These are phyloP conservation scores for Pampus argenteus DNA, from an alignment of 2,797 vertebrate genomes.

Conservation along the genomic window DNA sequence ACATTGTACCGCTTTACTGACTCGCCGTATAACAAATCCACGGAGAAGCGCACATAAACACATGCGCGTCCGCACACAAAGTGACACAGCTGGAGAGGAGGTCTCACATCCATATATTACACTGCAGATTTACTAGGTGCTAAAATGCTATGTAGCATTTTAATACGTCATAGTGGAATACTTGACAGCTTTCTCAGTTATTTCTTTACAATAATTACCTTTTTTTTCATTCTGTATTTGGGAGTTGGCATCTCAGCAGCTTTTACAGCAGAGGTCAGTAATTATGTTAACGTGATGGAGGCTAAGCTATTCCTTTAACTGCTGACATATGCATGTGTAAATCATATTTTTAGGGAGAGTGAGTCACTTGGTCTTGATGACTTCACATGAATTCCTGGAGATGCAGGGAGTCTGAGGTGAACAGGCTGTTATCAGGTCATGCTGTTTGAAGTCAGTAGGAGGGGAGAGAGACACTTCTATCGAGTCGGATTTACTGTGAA, in stretches of 20 bases:
- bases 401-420: constrained; percentile 57
- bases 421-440: constrained; percentile 47
- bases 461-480: constrained; percentile 13
- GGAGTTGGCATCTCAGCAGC: constrained; percentile 43
- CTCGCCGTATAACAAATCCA: constrained; percentile 65
- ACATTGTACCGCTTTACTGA: constrained; percentile 77
- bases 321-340: constrained; percentile 48
- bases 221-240: constrained; percentile 30
- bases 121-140: constrained; percentile 64
- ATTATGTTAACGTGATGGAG: constrained; percentile 48
- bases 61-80: constrained; percentile 8
- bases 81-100: constrained; percentile 53
- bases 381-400: constrained; percentile 58
- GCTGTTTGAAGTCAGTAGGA: constrained; percentile 51
- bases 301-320: constrained; percentile 45
- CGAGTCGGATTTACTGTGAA: constrained; percentile 30
- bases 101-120: constrained; percentile 62
- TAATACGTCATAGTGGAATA: constrained; percentile 53
- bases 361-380: constrained; percentile 51
- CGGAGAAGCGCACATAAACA: constrained; percentile 28
- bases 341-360: constrained; percentile 57
- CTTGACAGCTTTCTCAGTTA: constrained; percentile 56
- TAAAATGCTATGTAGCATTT: constrained; percentile 66
- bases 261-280: constrained; percentile 58
- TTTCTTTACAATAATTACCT: constrained; percentile 28